Evolutionary conservation across 2,888 invertebrate genomes (phyloP).

Genomic region (Keiferia lycopersicella): DNA sequence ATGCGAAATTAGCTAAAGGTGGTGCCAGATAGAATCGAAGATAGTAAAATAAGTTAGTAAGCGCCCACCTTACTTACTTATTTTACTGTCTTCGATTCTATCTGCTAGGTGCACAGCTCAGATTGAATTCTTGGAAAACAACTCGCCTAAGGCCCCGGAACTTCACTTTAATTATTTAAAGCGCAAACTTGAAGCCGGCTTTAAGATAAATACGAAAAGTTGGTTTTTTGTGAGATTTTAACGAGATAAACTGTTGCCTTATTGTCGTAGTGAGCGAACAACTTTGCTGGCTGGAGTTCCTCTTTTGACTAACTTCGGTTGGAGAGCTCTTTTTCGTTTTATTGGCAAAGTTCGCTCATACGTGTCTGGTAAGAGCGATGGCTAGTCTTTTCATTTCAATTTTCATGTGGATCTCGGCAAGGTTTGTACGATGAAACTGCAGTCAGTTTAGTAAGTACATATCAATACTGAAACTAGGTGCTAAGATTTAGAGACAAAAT

Average conservation of each 20-base stretch:
- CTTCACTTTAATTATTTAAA: conserved; percentile 37
- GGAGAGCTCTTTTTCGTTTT: conserved; percentile 68
- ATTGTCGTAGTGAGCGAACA: conserved; percentile 37
- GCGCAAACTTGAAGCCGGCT: conserved; percentile 36
- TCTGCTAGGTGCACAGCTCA: conserved; percentile 38
- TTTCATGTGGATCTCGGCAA: not conserved
- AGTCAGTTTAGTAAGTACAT: not conserved
- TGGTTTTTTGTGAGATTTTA: conserved; percentile 50
- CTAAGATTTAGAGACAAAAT: too few species aligned
- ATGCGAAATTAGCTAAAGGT: too few species aligned
- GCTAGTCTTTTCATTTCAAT: not conserved
- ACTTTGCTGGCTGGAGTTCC: conserved; percentile 35
- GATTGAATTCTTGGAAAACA: conserved; percentile 69
- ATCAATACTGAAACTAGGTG: too few species aligned
- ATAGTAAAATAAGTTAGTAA: too few species aligned
- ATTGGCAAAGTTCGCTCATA: conserved; percentile 75
- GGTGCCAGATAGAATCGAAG: too few species aligned
- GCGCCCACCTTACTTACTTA: too few species aligned
- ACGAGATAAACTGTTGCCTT: conserved; percentile 58
- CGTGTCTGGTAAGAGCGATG: conserved; percentile 63
- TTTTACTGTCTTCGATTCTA: not conserved
- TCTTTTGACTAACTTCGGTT: conserved; percentile 70
- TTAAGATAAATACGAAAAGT: conserved; percentile 52
- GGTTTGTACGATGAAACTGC: not conserved
- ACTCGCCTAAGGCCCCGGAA: conserved; percentile 30